Percentiles rank a stretch among this genome's conserved stretches.
These are phyloP conservation scores for Metaphire vulgaris DNA, from an alignment of 1,140 invertebrate genomes.

Conservation along the genomic window DNA sequence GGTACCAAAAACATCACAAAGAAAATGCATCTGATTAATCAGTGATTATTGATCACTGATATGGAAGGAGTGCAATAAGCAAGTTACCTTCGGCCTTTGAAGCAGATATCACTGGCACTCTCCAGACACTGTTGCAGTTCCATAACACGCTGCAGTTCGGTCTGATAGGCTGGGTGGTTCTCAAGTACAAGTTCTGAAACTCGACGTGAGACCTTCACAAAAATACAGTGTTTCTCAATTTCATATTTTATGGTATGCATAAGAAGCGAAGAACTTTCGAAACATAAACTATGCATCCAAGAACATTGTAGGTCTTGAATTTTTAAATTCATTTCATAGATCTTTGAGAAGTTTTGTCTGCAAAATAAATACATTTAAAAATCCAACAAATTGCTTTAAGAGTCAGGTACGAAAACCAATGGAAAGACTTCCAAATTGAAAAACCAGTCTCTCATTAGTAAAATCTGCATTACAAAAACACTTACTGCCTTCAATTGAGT, in stretches of 20 bases:
- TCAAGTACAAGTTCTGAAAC: conserved; percentile 82
- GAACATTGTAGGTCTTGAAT: background rate
- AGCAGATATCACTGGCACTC: conserved; percentile 43
- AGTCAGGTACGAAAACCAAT: too few relatives aligned
- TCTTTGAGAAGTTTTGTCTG: background rate
- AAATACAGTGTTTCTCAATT: conserved; percentile 12
- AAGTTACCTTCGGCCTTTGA: conserved; percentile 44
- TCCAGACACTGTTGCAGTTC: conserved; percentile 68
- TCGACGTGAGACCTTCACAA: conserved; percentile 65
- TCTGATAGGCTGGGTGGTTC: conserved; percentile 74
- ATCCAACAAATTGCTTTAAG: background rate
- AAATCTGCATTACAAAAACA: too few relatives aligned
- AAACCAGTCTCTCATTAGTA: too few relatives aligned
- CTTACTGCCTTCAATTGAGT: conserved; percentile 72
- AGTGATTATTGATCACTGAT: too few relatives aligned
- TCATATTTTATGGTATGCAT: background rate
- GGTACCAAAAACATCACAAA: too few relatives aligned
- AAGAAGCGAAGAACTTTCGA: conserved; percentile 5
- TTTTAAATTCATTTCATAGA: background rate
- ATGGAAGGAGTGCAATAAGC: too few relatives aligned
- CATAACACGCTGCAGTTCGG: conserved; percentile 73
- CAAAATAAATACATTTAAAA: background rate
- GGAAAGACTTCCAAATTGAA: too few relatives aligned
- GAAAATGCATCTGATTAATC: too few relatives aligned
- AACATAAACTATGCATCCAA: background rate